Conservation (phyloP, 2,888 invertebrate genomes). For the Drosophila rubida region DNA sequence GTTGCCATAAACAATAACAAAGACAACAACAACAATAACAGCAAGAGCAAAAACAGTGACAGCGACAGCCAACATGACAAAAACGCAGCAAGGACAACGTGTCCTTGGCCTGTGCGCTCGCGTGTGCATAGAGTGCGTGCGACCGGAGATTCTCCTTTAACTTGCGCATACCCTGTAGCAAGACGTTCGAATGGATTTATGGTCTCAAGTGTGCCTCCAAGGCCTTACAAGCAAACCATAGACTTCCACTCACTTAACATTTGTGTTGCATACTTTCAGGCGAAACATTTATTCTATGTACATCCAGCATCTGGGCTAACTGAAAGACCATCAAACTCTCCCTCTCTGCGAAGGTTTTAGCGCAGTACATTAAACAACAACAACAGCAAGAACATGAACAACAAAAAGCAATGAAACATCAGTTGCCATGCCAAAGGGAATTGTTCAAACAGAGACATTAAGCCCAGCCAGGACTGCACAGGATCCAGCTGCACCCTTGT, state of each 20-base stretch:
- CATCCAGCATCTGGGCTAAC: background rate
- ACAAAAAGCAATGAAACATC: slow-evolving; percentile 34
- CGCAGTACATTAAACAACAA: slow-evolving; percentile 17
- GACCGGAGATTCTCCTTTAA: slow-evolving; percentile 15
- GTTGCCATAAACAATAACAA: slow-evolving; percentile 30
- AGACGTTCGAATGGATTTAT: background rate
- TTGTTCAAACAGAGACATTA: slow-evolving; percentile 59
- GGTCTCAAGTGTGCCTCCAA: background rate
- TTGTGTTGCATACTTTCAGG: slow-evolving; percentile 3
- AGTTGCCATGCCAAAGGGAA: slow-evolving; percentile 58
- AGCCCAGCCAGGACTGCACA: slow-evolving; percentile 29
- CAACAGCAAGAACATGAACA: slow-evolving; percentile 13
- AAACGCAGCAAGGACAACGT: slow-evolving; percentile 35
- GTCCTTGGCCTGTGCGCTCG: slow-evolving; percentile 36
- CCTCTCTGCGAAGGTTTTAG: background rate
- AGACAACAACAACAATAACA: slow-evolving; percentile 25
- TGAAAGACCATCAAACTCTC: background rate
- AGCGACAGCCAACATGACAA: slow-evolving; percentile 29
- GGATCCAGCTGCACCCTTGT: slow-evolving; percentile 5
- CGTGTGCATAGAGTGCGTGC: slow-evolving; percentile 2
- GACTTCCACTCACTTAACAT: background rate
- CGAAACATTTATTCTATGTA: background rate
- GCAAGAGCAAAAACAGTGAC: slow-evolving; percentile 14
- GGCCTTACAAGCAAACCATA: background rate
- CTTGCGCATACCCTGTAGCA: slow-evolving; percentile 1